Evolutionary conservation across 2,888 invertebrate species (phyloP), one percentile per base, ranked within the genome.

Genomic region (Eudasyphora cyanicolor): DNA sequence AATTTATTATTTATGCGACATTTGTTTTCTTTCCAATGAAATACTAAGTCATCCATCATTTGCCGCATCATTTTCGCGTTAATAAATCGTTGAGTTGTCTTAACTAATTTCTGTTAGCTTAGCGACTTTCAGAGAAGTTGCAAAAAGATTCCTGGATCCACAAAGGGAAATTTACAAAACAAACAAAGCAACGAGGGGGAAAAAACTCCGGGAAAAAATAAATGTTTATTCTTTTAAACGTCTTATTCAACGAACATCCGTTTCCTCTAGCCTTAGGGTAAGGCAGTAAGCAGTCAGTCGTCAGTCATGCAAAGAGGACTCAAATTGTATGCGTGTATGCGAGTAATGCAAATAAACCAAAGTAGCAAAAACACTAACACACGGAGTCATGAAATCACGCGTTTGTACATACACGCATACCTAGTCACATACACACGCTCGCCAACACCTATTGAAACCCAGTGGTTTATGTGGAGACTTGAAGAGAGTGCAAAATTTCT

Each of bases 61-160:
- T 4, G 14, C n/a, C n/a, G n/a, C 45, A 12, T 35, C 57, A 29
- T 35, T 74, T 75, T 42, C 38, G 35, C 3, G n/a, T 17, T 17
- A 27, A 45, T 42, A 29, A 60, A 74, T 64, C 38, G 45, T 64
- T 19, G 14, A 29, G 24, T 2, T n/a, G 51, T 51, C 51, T 32
- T 12, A 51, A 35, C n/a, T 64, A 51, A 76, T 64, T 64, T 64
- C 1, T 51, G 24, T 76, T 76, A 32, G 29, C 29, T 64, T 64
- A 35, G 32, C 12, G 14, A 51, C 19, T 17, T 64, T 32, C n/a
- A n/a, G n/a, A n/a, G n/a, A n/a, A n/a, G 8, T 67, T 42, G 2
- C 38, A 67, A 0, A 24, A 45, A n/a, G n/a, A 45, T 49, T 19
- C 69, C 2, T 32, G 17, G 27, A 49, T n/a, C n/a, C 38, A 19